Evolutionary conservation across 2,797 vertebrate species (phyloP).

Genomic region (Borostomias antarcticus): DNA sequence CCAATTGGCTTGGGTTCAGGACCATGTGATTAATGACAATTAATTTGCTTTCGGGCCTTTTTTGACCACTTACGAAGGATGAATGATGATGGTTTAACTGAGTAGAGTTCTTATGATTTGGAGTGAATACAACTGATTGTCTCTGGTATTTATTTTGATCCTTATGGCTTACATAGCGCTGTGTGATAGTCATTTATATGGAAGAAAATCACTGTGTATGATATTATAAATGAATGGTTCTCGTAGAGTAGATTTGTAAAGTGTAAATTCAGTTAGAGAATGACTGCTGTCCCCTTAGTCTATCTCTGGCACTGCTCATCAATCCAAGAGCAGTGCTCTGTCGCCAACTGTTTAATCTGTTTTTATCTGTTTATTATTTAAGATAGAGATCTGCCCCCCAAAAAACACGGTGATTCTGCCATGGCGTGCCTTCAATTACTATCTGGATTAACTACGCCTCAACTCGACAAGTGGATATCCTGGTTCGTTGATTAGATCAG

Average conservation of each 20-base stretch:
- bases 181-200: not conserved
- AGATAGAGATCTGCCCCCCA: not conserved
- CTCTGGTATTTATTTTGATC: constrained; percentile 18
- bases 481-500: not conserved
- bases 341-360: not conserved
- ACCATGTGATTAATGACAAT: not conserved
- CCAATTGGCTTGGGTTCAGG: not conserved
- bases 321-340: not conserved
- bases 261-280: not conserved
- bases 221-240: not conserved
- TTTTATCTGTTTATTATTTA: not conserved
- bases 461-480: not conserved
- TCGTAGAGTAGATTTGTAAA: not conserved
- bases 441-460: constrained; percentile 1
- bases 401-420: not conserved
- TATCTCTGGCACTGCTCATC: not conserved
- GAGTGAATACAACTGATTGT: not conserved
- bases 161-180: not conserved
- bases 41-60: not conserved
- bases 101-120: constrained; percentile 2
- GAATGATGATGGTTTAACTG: not conserved
- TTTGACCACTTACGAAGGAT: constrained; percentile 20
- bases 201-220: not conserved
- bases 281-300: not conserved
- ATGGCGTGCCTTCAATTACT: not conserved